A percentile compares a stretch with the other conserved stretches of the same genome.
phyloP scores from a whole-genome alignment of 2,888 invertebrate species.

The Folsomia candida region DNA sequence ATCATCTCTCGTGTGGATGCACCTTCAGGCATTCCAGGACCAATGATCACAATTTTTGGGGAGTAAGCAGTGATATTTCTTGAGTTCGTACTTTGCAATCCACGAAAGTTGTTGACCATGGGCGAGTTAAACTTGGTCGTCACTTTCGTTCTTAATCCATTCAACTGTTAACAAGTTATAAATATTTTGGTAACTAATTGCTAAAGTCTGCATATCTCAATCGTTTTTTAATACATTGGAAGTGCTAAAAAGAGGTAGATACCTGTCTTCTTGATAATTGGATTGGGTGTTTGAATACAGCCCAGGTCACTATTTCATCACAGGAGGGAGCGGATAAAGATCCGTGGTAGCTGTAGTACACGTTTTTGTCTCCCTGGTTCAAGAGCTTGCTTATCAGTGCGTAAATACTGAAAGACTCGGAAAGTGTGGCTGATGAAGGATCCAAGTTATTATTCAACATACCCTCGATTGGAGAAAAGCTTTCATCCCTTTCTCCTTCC shows the following conservation, averaged over 20 bases:
- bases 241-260: too few relatives aligned
- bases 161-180: background rate
- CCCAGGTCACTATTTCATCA: constrained; percentile 44
- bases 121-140: background rate
- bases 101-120: background rate
- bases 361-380: background rate
- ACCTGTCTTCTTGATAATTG: constrained; percentile 26
- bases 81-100: background rate
- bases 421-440: background rate
- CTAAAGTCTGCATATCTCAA: too few relatives aligned
- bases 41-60: background rate
- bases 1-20: too few relatives aligned
- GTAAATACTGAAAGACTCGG: background rate
- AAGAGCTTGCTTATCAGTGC: background rate
- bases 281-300: constrained; percentile 31
- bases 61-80: background rate
- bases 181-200: background rate
- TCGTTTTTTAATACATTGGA: too few relatives aligned
- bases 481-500: background rate
- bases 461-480: background rate
- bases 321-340: constrained; percentile 37
- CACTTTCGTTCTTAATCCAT: background rate
- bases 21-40: too few relatives aligned
- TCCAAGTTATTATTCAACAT: background rate
- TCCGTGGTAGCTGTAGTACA: constrained; percentile 30